Conservation (phyloP, 2,888 invertebrate genomes). For the Plagodis dolabraria region DNA sequence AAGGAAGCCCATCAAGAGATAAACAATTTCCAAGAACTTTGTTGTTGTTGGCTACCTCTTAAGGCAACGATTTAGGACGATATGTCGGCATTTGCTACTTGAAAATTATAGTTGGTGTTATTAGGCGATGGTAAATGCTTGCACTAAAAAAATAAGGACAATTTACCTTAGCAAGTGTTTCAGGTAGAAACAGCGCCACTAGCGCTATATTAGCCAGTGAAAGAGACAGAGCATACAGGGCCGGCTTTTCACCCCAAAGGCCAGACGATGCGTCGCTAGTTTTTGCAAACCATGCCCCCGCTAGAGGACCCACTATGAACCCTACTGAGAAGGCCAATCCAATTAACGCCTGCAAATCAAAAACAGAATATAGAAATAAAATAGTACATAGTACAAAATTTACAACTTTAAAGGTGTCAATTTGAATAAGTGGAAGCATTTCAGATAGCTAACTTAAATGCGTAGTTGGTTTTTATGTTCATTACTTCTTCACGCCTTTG, state of each 20-base stretch:
- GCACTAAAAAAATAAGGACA: background rate
- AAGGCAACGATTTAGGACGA: too few species aligned
- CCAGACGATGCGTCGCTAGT: constrained; percentile 83
- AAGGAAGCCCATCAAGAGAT: too few species aligned
- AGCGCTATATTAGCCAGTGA: constrained; percentile 91
- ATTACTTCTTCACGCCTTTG: too few species aligned
- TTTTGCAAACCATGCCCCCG: constrained; percentile 95
- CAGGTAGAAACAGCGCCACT: constrained; percentile 89
- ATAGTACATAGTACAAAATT: background rate
- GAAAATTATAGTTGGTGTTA: too few species aligned
- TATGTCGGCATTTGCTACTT: too few species aligned
- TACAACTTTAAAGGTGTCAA: too few species aligned
- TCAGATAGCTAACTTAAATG: too few species aligned
- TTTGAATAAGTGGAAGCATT: too few species aligned
- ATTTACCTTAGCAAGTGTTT: constrained; percentile 90
- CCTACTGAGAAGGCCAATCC: constrained; percentile 99
- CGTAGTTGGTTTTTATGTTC: too few species aligned
- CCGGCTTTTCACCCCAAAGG: constrained; percentile 93
- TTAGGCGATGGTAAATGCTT: too few species aligned
- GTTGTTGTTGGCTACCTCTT: too few species aligned
- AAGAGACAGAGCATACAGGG: constrained; percentile 90
- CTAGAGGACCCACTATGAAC: constrained; percentile 98
- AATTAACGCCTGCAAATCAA: constrained; percentile 92
- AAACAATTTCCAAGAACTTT: too few species aligned
- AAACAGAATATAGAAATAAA: background rate